Evolutionary conservation across 2,888 invertebrate species (phyloP).

Genomic region (Celastrina argiolus): DNA sequence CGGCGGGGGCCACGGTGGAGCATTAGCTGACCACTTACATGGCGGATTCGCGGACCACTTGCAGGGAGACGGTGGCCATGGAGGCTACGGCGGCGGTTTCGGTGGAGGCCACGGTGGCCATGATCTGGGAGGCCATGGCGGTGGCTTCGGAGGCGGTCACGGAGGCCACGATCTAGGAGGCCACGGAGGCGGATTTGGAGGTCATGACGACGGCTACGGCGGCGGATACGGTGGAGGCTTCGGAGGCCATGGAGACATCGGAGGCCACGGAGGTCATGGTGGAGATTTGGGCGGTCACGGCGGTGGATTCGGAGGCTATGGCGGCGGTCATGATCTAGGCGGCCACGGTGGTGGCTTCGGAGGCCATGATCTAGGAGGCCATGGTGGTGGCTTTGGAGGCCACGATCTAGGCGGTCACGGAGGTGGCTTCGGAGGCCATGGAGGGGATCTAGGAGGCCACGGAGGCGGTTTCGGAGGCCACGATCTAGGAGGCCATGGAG

Average conservation of each 20-base stretch:
- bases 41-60: conserved; percentile 56
- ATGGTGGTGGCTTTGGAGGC: conserved; percentile 37
- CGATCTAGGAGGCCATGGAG: conserved; percentile 35
- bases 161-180: conserved; percentile 40
- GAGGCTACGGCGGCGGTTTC: conserved; percentile 40
- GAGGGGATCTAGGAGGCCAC: conserved; percentile 33
- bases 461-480: conserved; percentile 38
- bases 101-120: conserved; percentile 38
- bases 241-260: conserved; percentile 34
- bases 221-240: conserved; percentile 29
- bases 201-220: conserved; percentile 26
- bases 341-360: conserved; percentile 36
- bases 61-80: conserved; percentile 40
- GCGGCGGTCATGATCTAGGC: conserved; percentile 39
- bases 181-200: conserved; percentile 32
- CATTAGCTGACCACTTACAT: conserved; percentile 47
- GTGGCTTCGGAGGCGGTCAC: conserved; percentile 40
- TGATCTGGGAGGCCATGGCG: conserved; percentile 25
- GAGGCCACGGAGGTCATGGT: conserved; percentile 37
- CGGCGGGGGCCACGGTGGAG: conserved; percentile 43
- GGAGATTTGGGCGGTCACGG: conserved; percentile 39
- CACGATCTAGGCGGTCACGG: conserved; percentile 41
- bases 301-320: conserved; percentile 38
- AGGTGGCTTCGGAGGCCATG: conserved; percentile 37
- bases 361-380: conserved; percentile 38